A percentile compares a stretch with the other conserved stretches of the same genome.
Evolutionary conservation across 2,113 vertebrate genomes (phyloP).

Genomic region (Atherinomorus stipes): DNA sequence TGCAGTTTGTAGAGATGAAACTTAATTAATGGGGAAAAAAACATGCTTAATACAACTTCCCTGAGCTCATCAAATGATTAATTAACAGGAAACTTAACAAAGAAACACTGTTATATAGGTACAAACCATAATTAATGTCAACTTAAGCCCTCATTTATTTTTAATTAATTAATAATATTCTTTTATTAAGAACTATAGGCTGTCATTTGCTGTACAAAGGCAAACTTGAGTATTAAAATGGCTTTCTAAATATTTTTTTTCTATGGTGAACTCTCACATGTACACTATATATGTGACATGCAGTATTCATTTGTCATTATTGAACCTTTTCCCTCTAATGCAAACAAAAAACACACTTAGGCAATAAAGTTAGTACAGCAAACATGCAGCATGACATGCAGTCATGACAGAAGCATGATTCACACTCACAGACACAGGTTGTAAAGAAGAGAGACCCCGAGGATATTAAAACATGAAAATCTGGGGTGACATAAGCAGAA

Average conservation of each 20-base stretch:
- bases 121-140: constrained; percentile 37
- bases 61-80: constrained; percentile 29
- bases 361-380: no score
- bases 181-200: neutral
- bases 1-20: neutral
- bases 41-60: constrained; percentile 5
- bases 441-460: no score
- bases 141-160: constrained; percentile 19
- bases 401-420: neutral
- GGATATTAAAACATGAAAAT: no score
- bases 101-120: constrained; percentile 8
- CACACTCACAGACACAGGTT: no score
- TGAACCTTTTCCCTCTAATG: no score
- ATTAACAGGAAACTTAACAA: constrained; percentile 36
- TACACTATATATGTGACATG: neutral
- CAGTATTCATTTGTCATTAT: neutral
- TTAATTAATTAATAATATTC: neutral
- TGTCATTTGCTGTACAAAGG: neutral
- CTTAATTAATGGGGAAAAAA: neutral
- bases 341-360: no score
- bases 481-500: neutral
- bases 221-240: neutral
- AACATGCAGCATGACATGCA: neutral
- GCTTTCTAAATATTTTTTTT: neutral
- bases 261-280: no score